Percentiles rank a stretch among this genome's conserved stretches.
phyloP scores from a whole-genome alignment of 2,113 vertebrate species.

The Serilophus lunatus region DNA sequence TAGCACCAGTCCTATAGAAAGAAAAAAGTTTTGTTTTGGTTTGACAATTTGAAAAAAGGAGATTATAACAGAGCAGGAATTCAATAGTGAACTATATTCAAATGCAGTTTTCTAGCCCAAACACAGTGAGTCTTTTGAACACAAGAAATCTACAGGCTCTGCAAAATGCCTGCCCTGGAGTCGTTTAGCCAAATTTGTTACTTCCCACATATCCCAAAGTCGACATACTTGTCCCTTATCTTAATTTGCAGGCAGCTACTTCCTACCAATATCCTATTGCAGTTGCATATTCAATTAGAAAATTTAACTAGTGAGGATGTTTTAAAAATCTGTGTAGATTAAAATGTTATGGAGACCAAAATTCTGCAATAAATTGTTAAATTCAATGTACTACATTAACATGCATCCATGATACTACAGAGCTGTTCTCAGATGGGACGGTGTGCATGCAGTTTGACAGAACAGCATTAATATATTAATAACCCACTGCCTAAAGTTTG shows the following conservation, averaged over 20 bases:
- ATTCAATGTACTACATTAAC: not conserved
- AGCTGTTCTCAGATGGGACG: not conserved
- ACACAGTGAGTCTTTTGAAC: not conserved
- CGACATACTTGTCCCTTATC: slow-evolving; percentile 13
- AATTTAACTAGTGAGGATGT: not conserved
- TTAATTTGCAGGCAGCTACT: slow-evolving; percentile 9
- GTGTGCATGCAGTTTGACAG: not conserved
- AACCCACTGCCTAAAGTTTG: not conserved
- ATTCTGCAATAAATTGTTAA: not conserved
- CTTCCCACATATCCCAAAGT: slow-evolving; percentile 7
- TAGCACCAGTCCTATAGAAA: slow-evolving; percentile 58
- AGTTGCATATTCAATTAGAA: not conserved
- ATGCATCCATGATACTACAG: not conserved
- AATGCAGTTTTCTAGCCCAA: not conserved
- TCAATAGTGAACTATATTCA: not conserved
- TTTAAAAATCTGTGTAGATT: not conserved
- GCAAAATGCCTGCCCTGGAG: not conserved
- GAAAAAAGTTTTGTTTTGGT: slow-evolving; percentile 34
- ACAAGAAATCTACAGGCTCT: not conserved
- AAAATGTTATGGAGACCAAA: not conserved
- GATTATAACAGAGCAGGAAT: not conserved
- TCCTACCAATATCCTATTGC: slow-evolving; percentile 8
- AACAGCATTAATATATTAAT: not conserved
- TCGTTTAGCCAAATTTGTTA: not conserved
- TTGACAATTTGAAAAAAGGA: not conserved